A percentile compares a stretch with the other conserved stretches of the same genome.
These are phyloP conservation scores for Adelges cooleyi DNA, from an alignment of 1,140 invertebrate genomes.

Conservation along the genomic window DNA sequence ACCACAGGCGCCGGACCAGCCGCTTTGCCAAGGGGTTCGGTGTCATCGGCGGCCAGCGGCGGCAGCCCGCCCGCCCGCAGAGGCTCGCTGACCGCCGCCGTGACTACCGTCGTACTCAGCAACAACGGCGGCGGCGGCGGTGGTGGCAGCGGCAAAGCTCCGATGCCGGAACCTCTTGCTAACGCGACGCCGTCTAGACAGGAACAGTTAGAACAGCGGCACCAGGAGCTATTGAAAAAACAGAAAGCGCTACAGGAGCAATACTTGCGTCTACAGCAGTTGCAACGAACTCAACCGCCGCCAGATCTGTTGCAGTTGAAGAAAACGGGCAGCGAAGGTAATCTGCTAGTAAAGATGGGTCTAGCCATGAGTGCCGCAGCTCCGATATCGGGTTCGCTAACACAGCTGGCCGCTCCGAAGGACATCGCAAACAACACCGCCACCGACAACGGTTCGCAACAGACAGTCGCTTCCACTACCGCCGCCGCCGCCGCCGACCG, in stretches of 20 bases:
- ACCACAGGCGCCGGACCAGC: slow-evolving; percentile 41
- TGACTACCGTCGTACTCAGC: neutral
- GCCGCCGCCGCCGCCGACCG: slow-evolving; percentile 34
- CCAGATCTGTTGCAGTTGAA: slow-evolving; percentile 55
- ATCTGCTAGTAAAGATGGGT: slow-evolving; percentile 73
- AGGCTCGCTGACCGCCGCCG: neutral
- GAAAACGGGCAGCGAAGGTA: slow-evolving; percentile 80
- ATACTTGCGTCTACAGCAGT: slow-evolving; percentile 70
- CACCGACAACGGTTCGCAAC: neutral
- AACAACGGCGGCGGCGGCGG: slow-evolving; percentile 47
- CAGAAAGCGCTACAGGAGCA: slow-evolving; percentile 79
- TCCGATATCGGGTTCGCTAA: slow-evolving; percentile 50
- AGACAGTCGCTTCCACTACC: neutral
- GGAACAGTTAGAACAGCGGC: slow-evolving; percentile 63
- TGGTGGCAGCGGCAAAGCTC: slow-evolving; percentile 38
- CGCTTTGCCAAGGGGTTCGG: slow-evolving; percentile 31
- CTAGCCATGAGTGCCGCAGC: slow-evolving; percentile 46
- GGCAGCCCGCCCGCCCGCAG: slow-evolving; percentile 33
- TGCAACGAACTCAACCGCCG: slow-evolving; percentile 56
- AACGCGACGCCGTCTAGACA: slow-evolving; percentile 45
- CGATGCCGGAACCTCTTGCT: neutral
- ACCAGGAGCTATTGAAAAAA: slow-evolving; percentile 73
- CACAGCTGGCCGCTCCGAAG: slow-evolving; percentile 40
- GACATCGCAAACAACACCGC: slow-evolving; percentile 33
- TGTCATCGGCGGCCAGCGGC: slow-evolving; percentile 29